Percentiles rank a stretch among this genome's conserved stretches.
Evolutionary conservation across 2,888 invertebrate genomes (phyloP).

Genomic region (Spicauda simplicius): DNA sequence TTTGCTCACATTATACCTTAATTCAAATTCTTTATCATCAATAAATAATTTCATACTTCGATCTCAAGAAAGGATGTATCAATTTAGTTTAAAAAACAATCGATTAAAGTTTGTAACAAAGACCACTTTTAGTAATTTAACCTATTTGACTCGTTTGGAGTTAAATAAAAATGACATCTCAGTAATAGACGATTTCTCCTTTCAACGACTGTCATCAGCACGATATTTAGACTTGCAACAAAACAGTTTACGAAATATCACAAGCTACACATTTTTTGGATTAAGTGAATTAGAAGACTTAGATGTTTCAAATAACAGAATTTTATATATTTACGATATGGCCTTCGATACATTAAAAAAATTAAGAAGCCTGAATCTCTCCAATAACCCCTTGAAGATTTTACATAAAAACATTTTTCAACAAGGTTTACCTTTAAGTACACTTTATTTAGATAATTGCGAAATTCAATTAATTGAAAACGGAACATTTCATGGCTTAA

Average conservation of each 20-base stretch:
- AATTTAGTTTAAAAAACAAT: constrained; percentile 93
- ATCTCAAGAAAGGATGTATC: constrained; percentile 91
- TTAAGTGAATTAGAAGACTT: constrained; percentile 92
- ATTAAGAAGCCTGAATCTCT: constrained; percentile 90
- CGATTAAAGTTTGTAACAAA: constrained; percentile 88
- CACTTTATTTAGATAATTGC: constrained; percentile 90
- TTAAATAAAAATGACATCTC: constrained; percentile 92
- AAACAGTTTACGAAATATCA: constrained; percentile 89
- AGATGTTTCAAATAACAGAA: constrained; percentile 89
- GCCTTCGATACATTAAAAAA: constrained; percentile 91
- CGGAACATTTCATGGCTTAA: constrained; percentile 90
- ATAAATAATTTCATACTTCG: constrained; percentile 90
- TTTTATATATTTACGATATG: constrained; percentile 88
- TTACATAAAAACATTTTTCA: constrained; percentile 91
- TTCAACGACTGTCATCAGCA: constrained; percentile 89
- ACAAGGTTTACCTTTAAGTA: constrained; percentile 90
- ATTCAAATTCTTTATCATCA: constrained; percentile 89
- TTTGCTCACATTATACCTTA: constrained; percentile 90
- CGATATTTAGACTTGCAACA: constrained; percentile 91
- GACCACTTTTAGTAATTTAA: constrained; percentile 90
- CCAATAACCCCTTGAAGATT: constrained; percentile 89
- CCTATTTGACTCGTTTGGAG: constrained; percentile 90
- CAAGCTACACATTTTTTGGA: constrained; percentile 90
- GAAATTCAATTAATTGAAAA: constrained; percentile 90
- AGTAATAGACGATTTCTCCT: constrained; percentile 92